phyloP scores from a whole-genome alignment of 1,140 invertebrate species.

The Globodera ellingtonae region DNA sequence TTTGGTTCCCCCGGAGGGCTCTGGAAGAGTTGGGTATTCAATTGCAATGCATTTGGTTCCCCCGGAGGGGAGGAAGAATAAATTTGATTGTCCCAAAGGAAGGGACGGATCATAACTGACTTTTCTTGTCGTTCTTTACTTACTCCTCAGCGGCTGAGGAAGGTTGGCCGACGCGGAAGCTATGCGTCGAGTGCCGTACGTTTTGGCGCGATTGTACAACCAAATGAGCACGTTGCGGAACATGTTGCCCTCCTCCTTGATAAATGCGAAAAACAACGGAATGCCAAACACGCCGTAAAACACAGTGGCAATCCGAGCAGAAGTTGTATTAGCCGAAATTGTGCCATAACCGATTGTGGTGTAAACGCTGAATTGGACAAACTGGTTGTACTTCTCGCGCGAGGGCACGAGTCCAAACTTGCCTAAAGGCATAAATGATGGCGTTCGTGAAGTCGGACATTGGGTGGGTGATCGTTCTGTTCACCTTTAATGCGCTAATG shows the following conservation, averaged over 20 bases:
- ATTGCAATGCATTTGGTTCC: too few relatives aligned
- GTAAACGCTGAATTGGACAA: slow-evolving; percentile 51
- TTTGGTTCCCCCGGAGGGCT: too few relatives aligned
- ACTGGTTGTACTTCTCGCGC: neutral
- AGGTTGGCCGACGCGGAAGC: neutral
- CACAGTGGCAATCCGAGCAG: slow-evolving; percentile 57
- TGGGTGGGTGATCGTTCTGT: slow-evolving; percentile 57
- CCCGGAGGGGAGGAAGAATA: too few relatives aligned
- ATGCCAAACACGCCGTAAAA: slow-evolving; percentile 60
- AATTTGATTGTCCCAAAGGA: too few relatives aligned
- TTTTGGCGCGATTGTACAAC: slow-evolving; percentile 51
- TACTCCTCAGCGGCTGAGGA: slow-evolving; percentile 2
- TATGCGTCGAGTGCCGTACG: neutral
- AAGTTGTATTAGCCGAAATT: slow-evolving; percentile 53
- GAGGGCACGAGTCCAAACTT: slow-evolving; percentile 14
- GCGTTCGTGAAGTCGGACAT: slow-evolving; percentile 64
- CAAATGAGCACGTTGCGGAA: slow-evolving; percentile 52
- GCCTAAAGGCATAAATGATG: slow-evolving; percentile 61
- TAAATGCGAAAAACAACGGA: slow-evolving; percentile 63
- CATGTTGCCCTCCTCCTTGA: slow-evolving; percentile 61
- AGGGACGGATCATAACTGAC: too few relatives aligned
- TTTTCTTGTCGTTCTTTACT: neutral
- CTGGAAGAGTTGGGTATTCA: neutral
- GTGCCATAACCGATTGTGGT: slow-evolving; percentile 64
- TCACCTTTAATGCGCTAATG: slow-evolving; percentile 45